Evolutionary conservation across 2,113 vertebrate genomes (phyloP).

Genomic region (Carassius gibelio): DNA sequence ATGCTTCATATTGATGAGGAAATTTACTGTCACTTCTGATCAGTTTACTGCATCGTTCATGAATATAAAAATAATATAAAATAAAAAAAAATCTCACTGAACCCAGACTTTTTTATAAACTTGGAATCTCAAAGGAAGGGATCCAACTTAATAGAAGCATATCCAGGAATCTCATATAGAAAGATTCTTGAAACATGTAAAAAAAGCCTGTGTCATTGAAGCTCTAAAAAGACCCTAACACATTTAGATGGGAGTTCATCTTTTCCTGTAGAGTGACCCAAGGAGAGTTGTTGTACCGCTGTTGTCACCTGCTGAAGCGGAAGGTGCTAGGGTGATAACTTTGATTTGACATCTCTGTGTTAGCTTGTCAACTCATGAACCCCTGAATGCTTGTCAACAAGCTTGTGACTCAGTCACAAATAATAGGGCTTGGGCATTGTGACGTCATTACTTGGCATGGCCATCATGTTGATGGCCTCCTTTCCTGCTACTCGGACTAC

Average conservation of each 20-base stretch:
- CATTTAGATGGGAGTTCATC: background rate
- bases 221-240: background rate
- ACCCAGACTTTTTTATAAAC: background rate
- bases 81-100: background rate
- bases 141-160: background rate
- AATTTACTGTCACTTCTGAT: background rate
- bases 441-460: too few relatives aligned
- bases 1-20: background rate
- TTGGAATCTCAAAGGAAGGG: background rate
- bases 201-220: background rate
- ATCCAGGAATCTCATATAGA: background rate
- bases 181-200: background rate
- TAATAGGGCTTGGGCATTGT: background rate
- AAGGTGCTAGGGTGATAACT: conserved; percentile 9
- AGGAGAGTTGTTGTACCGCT: background rate
- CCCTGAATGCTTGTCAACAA: conserved; percentile 8
- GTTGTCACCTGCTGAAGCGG: conserved; percentile 12
- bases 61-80: background rate
- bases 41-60: background rate
- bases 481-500: too few relatives aligned
- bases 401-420: background rate
- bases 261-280: background rate
- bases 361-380: background rate
- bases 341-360: background rate
- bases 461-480: too few relatives aligned